Conservation (phyloP, 1,140 invertebrate species). For the Tribolium madens region DNA sequence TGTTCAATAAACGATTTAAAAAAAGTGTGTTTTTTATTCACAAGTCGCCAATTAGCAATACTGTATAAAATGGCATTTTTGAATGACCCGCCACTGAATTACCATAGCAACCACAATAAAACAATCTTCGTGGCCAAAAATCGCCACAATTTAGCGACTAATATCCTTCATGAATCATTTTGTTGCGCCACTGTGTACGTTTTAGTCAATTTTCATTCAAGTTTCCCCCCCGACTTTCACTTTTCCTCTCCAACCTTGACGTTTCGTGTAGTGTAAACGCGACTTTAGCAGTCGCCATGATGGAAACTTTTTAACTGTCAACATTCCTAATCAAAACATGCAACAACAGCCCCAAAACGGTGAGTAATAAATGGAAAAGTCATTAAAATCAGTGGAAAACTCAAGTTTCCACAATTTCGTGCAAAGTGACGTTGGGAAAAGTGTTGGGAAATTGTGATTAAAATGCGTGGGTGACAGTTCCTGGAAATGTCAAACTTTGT, state of each 20-base stretch:
- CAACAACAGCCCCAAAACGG: constrained; percentile 53
- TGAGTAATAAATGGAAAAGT: constrained; percentile 40
- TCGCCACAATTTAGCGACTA: neutral
- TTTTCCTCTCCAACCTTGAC: constrained; percentile 1
- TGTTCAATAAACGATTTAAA: constrained; percentile 26
- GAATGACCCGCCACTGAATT: neutral
- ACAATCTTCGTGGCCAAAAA: neutral
- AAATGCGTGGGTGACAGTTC: constrained; percentile 36
- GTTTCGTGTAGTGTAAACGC: neutral
- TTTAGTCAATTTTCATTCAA: neutral
- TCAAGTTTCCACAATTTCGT: no score
- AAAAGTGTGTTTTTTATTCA: neutral
- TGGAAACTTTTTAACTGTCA: constrained; percentile 31
- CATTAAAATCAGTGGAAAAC: neutral
- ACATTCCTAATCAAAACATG: constrained; percentile 52
- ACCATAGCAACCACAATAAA: neutral
- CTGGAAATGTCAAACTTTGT: constrained; percentile 18
- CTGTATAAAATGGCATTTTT: neutral
- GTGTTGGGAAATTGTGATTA: neutral
- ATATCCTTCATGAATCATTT: no score
- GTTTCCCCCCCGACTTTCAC: neutral
- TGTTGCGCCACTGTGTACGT: no score
- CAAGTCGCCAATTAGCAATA: neutral
- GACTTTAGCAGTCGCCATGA: constrained; percentile 26
- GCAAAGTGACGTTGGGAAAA: no score